Evolutionary conservation across 2,113 vertebrate genomes (phyloP), one percentile per base, ranked within the genome.

Genomic region (Phasianus colchicus): DNA sequence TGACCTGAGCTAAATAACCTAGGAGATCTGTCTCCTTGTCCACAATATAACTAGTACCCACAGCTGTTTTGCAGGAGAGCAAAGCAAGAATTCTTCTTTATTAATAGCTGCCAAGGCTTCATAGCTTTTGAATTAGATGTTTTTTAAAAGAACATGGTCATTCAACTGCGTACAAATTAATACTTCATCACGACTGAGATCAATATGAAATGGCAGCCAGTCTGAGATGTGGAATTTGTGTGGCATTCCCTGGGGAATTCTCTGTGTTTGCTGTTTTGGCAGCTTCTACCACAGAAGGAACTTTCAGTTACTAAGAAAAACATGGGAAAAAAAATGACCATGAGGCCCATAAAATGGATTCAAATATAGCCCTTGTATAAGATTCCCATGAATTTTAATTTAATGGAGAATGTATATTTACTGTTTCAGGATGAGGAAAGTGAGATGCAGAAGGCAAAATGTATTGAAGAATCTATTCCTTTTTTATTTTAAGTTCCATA

Each of bases 101-200:
- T 78, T 88, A 75, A 65, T 38, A 78, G 47, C 70, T 95, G 86
- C 95, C 88, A 92, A 90, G 76, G 38, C 32, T 83, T 88, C 83
- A 47, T 81, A 74, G 25, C 60, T 93, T 91, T 93, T 90, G 57
- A 95, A 95, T 88, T 85, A 88, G 48, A n/a, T 89, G 61, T 38
- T 61, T 63, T 66, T 55, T 43, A 3, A 34, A 84, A 58, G 77
- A 80, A 29, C 4, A 58, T 21, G 13, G 36, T 64, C 83, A 69
- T 93, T 96, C 88, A 92, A 52, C 90, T 90, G 64, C 72, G 76
- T 81, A 95, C 96, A 95, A 93, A 96, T 95, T 96, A 93, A 94
- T 96, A 95, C 86, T 96, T 94, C 93, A 92, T 93, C 86, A 88
- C 86, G 86, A 61, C 88, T 78, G 76, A 86, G 93, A 96, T 96